Evolutionary conservation across 2,797 vertebrate species (phyloP), one percentile per base, ranked within the genome.

Genomic region (Myotis myotis): DNA sequence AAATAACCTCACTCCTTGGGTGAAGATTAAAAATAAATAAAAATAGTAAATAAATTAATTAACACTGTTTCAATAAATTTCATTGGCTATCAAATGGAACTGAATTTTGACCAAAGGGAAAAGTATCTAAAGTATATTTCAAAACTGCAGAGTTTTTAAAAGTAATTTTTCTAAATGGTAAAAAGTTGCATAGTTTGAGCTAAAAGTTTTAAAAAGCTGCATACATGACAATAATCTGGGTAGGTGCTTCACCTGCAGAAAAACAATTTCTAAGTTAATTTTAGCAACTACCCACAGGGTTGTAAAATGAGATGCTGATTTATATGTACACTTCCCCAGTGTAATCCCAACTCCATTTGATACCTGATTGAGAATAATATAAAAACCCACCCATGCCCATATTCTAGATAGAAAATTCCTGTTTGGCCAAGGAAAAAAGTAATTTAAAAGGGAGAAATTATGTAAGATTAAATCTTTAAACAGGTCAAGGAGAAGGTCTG

Each of bases 241-340:
- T 22, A 49, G 36, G 30, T 38, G 22, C 72, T 87, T 95, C n/a
- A 28, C 28, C 36, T 93, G 33, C 2, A 80, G 17, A 53, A 71
- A 87, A 79, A 78, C 10, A 87, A 64, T n/a, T 83, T 84, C 47
- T 47, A 47, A 36, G n/a, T 70, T 76, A 81, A 91, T 91, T 80
- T 76, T 68, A 91, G 28, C 60, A 80, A 87, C 36, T 41, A 57
- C 49, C 8, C 41, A 89, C 51, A 53, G 9, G 0, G 2, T 5
- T 81, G 8, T 83, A 88, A 93, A 91, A 88, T 51, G 4, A 91
- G 83, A 62, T 5, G 19, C 28, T 81, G 71, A 75, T 64, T 15
- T 60, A 1, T 66, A 92, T 2, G 30, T 49, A 86, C 4, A n/a
- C 11, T 87, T 71, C 66, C 70, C n/a, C 28, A 76, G 5, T 51